phyloP scores from a whole-genome alignment of 2,113 vertebrate species.

The Erythrocercus mccallii region DNA sequence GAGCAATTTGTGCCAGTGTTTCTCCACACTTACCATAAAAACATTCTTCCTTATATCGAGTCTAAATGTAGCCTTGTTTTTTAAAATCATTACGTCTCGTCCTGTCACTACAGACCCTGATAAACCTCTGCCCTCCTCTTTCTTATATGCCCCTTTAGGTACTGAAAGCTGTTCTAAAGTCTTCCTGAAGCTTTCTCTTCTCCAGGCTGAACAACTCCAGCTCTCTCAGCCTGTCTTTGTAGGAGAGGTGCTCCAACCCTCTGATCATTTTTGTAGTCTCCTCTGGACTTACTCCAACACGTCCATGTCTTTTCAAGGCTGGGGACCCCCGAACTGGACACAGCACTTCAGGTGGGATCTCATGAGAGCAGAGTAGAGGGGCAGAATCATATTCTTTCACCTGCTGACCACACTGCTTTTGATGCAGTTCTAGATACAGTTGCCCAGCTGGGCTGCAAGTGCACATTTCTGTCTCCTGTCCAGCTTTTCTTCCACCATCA shows the following conservation, averaged over 20 bases:
- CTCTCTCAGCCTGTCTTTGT: neutral
- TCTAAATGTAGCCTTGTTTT: neutral
- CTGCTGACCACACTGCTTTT: neutral
- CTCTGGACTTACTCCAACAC: neutral
- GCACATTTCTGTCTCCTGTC: neutral
- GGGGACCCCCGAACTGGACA: accelerated
- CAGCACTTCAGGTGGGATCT: neutral
- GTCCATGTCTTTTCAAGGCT: neutral
- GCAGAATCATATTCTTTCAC: neutral
- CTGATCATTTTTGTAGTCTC: neutral
- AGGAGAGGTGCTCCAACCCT: neutral
- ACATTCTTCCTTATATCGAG: neutral
- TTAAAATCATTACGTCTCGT: neutral
- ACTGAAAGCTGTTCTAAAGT: neutral
- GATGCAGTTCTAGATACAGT: neutral
- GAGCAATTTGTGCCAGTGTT: neutral
- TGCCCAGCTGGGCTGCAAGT: neutral
- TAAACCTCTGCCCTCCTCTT: neutral
- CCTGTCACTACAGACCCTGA: neutral
- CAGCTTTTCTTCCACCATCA: neutral
- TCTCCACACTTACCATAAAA: neutral
- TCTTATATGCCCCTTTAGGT: neutral
- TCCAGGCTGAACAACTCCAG: neutral
- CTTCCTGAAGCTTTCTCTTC: neutral
- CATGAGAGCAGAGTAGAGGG: accelerated